These are phyloP conservation scores for Neoascia interrupta DNA, from an alignment of 2,888 invertebrate genomes.

Conservation along the genomic window DNA sequence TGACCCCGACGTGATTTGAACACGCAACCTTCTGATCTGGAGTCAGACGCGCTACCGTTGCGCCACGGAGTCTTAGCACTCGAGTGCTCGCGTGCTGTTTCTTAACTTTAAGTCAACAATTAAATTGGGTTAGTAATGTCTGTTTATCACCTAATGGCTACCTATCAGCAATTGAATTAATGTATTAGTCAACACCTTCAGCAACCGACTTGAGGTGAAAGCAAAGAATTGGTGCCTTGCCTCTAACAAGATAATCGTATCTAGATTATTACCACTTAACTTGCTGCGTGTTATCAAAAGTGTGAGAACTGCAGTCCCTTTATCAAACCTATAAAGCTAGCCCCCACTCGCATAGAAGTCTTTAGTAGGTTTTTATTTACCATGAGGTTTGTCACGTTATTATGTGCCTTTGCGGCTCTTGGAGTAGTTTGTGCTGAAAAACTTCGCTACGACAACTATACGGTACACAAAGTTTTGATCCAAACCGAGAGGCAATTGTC, in stretches of 20 bases:
- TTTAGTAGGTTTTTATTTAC: conserved; percentile 11
- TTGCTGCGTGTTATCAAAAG: background rate
- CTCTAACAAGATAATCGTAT: background rate
- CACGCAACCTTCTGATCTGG: conserved; percentile 68
- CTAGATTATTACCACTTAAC: background rate
- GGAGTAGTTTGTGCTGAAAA: conserved; percentile 57
- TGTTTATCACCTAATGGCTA: conserved; percentile 21
- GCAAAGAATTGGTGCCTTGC: background rate
- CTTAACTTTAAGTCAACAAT: background rate
- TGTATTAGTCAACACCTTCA: background rate
- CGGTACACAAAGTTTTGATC: conserved; percentile 78
- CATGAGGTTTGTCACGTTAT: conserved; percentile 71
- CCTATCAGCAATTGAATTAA: conserved; percentile 1
- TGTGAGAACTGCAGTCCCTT: background rate
- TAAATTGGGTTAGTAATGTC: conserved; percentile 4
- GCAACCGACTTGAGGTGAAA: background rate
- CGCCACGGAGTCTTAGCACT: conserved; percentile 52
- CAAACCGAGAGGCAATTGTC: conserved; percentile 80
- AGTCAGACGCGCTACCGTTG: conserved; percentile 68
- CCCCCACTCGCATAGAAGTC: background rate
- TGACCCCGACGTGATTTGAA: conserved; percentile 69
- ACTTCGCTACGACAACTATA: conserved; percentile 76
- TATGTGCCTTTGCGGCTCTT: conserved; percentile 61
- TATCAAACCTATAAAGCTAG: conserved; percentile 18
- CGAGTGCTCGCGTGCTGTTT: no score